Conservation (phyloP, 2,888 invertebrate genomes). For the Neria commutata region DNA sequence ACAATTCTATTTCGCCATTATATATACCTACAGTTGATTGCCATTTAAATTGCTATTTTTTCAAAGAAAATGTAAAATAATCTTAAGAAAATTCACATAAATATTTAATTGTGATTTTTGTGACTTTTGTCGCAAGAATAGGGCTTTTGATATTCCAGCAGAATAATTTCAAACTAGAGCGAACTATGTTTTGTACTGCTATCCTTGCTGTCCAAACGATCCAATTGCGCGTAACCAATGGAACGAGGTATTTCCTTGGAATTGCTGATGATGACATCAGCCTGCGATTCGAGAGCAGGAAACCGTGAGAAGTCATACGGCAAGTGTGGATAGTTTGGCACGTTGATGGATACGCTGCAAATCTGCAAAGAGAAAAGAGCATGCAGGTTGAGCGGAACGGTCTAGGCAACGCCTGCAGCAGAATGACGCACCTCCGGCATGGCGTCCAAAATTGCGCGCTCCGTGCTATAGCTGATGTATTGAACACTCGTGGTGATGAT, state of each 20-base stretch:
- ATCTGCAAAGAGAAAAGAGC: slow-evolving; percentile 24
- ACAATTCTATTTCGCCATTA: too few relatives aligned
- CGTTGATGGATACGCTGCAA: slow-evolving; percentile 26
- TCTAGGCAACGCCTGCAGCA: not conserved
- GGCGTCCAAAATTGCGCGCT: slow-evolving; percentile 27
- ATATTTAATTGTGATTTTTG: too few relatives aligned
- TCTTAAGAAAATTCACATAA: too few relatives aligned
- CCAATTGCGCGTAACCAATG: slow-evolving; percentile 35
- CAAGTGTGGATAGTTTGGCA: slow-evolving; percentile 31
- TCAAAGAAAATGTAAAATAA: too few relatives aligned
- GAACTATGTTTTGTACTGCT: too few relatives aligned
- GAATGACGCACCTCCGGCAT: slow-evolving; percentile 31
- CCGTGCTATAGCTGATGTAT: slow-evolving; percentile 29
- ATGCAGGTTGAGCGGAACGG: not conserved
- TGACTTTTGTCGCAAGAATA: too few relatives aligned
- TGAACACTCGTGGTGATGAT: slow-evolving; percentile 36
- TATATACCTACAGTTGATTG: too few relatives aligned
- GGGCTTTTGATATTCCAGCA: too few relatives aligned
- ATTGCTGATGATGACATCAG: slow-evolving; percentile 26
- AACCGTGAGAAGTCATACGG: slow-evolving; percentile 36
- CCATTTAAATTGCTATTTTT: too few relatives aligned
- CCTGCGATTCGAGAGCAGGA: slow-evolving; percentile 24
- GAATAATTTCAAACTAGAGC: too few relatives aligned
- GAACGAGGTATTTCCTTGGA: slow-evolving; percentile 24
- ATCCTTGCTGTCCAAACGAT: slow-evolving; percentile 24